Evolutionary conservation across 2,113 vertebrate species (phyloP).

Genomic region (Charadrius vociferus): DNA sequence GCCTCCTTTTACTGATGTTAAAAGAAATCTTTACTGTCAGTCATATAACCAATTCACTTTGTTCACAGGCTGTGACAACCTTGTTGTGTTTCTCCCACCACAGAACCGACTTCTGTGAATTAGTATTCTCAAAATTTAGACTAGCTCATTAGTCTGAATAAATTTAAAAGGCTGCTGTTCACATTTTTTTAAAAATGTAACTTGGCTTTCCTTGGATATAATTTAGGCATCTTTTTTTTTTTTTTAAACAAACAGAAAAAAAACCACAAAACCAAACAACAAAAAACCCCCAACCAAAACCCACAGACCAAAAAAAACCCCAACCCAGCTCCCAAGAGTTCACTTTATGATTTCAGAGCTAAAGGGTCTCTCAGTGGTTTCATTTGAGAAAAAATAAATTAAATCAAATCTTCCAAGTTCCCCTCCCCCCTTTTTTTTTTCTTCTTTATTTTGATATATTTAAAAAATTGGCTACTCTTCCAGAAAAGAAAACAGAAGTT

Average conservation of each 20-base stretch:
- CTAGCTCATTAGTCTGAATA: constrained; percentile 96
- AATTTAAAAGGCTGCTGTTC: constrained; percentile 88
- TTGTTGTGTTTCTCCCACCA: constrained; percentile 79
- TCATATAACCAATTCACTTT: constrained; percentile 98
- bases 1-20: constrained; percentile 93
- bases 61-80: constrained; percentile 93
- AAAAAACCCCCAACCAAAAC: neutral
- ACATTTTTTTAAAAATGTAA: constrained; percentile 54
- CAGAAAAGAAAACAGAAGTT: neutral
- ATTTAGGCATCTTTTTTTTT: constrained; percentile 75
- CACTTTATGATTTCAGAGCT: constrained; percentile 53
- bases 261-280: neutral
- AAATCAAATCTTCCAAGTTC: constrained; percentile 5
- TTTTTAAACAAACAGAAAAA: no score
- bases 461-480: neutral
- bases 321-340: constrained; percentile 16
- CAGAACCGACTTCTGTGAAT: constrained; percentile 75
- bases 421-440: neutral
- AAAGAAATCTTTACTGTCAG: constrained; percentile 99
- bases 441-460: neutral
- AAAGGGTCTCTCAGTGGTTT: constrained; percentile 30
- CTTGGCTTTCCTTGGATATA: constrained; percentile 71
- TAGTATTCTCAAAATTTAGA: constrained; percentile 90
- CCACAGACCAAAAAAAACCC: neutral
- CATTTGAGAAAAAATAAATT: neutral